Evolutionary conservation across 2,888 invertebrate genomes (phyloP).

Genomic region (Opisthograptis luteolata): DNA sequence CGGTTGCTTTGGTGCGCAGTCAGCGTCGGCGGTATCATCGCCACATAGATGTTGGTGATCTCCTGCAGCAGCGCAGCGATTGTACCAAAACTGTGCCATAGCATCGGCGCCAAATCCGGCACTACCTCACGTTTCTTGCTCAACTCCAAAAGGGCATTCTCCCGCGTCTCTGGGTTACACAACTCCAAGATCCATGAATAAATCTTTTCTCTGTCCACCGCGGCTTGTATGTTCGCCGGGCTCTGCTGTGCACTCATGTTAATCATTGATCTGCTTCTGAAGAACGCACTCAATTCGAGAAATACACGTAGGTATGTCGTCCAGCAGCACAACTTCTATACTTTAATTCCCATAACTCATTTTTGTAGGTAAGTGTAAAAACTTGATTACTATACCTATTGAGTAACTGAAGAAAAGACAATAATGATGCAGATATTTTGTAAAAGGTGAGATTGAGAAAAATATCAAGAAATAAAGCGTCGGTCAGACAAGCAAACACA

Average conservation of each 20-base stretch:
- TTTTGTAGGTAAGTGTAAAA: constrained; percentile 7
- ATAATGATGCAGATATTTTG: background rate
- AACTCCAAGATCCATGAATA: constrained; percentile 96
- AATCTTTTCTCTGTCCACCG: constrained; percentile 94
- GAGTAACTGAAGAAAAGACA: too few species aligned
- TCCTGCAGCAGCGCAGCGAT: constrained; percentile 97
- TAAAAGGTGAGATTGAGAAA: background rate
- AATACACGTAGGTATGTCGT: constrained; percentile 47
- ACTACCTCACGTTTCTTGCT: constrained; percentile 92
- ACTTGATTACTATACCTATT: too few species aligned
- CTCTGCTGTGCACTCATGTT: constrained; percentile 91
- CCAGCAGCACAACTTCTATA: constrained; percentile 41
- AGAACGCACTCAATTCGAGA: constrained; percentile 43
- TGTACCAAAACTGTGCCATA: constrained; percentile 99
- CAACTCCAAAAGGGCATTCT: constrained; percentile 97
- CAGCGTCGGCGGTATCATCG: constrained; percentile 98
- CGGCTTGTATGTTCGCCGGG: constrained; percentile 88
- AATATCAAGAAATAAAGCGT: background rate
- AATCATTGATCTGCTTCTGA: constrained; percentile 56
- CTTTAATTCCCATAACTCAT: constrained; percentile 31
- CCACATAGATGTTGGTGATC: constrained; percentile 99
- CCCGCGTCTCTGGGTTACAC: constrained; percentile 96
- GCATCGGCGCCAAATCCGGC: constrained; percentile 98
- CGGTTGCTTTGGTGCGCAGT: constrained; percentile 99
- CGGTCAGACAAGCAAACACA: background rate